Evolutionary conservation across 2,888 invertebrate genomes (phyloP), one percentile per base, ranked within the genome.

Genomic region (Neoitamus cyanurus): DNA sequence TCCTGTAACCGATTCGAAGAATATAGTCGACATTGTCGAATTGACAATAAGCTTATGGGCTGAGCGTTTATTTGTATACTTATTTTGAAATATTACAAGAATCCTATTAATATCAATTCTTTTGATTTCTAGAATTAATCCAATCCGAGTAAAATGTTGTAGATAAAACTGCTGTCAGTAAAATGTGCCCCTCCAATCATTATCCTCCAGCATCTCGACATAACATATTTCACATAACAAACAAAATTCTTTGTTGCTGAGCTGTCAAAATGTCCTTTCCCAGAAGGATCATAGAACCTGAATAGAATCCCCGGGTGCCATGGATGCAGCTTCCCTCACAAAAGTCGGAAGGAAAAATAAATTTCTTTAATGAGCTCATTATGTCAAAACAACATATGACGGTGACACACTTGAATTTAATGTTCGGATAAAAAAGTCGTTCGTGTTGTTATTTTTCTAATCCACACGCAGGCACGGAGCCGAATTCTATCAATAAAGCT

Each of bases 351-450:
- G 34, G 36, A 15, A 36, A 36, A 37, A 36, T 36, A 73, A 73
- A 73, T 73, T 73, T 73, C 34, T 36, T 31, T 73, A 73, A 37
- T 73, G 36, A 73, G 73, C 20, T 36, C 36, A 36, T 73, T 73
- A 73, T 73, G 73, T 73, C 73, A 73, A 73, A 73, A 73, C 73
- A 73, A 9, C 36, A 73, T 73, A 73, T 73, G 15, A 36, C 73
- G 9, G 7, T 2, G 58, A 11, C 25, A 20, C 11, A 37, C 36
- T 36, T 15, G 15, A 37, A 73, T 73, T 20, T 37, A 73, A 73
- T 11, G 3, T 73, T 36, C n/a, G 20, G 31, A 42, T 42, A 13
- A 13, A n/a, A 42, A 42, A 42, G 4, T 4, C 2, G 37, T 9
- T 11, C 37, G n/a, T 1, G 11, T 37, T 37, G 37, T 37, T 37